A percentile compares a stretch with the other conserved stretches of the same genome.
Conservation (phyloP, 2,888 invertebrate genomes). For the Drosophila eohydei region DNA sequence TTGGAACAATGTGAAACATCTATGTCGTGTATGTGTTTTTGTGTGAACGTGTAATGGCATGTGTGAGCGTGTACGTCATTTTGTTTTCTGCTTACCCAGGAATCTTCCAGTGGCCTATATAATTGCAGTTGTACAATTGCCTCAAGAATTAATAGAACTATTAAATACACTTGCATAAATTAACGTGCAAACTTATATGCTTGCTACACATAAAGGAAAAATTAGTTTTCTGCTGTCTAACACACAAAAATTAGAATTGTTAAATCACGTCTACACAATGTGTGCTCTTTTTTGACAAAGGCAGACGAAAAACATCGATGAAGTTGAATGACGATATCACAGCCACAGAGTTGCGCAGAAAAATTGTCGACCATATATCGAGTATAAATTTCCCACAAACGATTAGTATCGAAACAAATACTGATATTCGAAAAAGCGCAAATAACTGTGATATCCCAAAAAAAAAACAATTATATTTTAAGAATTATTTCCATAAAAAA, state of each 20-base stretch:
- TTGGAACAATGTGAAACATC: conserved; percentile 9
- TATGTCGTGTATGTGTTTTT: not conserved
- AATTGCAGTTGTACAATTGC: conserved; percentile 13
- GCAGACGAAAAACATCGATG: conserved; percentile 26
- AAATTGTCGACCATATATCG: conserved; percentile 28
- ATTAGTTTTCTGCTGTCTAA: conserved; percentile 9
- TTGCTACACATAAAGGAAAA: conserved; percentile 27
- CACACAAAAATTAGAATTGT: conserved; percentile 27
- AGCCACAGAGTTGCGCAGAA: not conserved
- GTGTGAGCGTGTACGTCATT: conserved; percentile 42
- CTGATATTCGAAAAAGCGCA: conserved; percentile 66
- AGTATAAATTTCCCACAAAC: conserved; percentile 17
- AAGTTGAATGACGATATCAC: conserved; percentile 1
- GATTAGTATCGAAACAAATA: conserved; percentile 24
- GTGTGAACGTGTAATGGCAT: conserved; percentile 6
- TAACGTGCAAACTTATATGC: conserved; percentile 24
- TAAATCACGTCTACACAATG: conserved; percentile 40
- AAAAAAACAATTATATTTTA: not conserved
- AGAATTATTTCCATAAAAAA: not conserved
- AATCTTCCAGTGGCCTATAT: conserved; percentile 41
- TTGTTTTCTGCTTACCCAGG: conserved; percentile 57
- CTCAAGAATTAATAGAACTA: conserved; percentile 4
- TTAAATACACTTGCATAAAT: conserved; percentile 20
- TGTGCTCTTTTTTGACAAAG: conserved; percentile 28
- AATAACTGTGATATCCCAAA: conserved; percentile 40